Evolutionary conservation across 1,140 invertebrate genomes (phyloP).

Genomic region (Sycophila sp.): DNA sequence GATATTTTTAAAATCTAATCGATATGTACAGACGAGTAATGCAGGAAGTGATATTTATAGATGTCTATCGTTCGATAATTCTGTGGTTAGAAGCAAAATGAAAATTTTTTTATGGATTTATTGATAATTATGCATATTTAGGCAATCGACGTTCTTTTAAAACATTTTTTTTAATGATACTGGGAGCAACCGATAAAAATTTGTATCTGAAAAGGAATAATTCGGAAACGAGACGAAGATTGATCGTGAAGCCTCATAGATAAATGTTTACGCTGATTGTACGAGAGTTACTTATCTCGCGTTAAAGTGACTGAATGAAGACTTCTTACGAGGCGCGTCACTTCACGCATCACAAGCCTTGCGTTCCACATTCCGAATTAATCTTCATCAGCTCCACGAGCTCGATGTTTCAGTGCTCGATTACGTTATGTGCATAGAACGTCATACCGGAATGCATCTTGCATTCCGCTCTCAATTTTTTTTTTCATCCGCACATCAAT

Average conservation of each 20-base stretch:
- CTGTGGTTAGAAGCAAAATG: too few species aligned
- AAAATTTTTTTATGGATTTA: too few species aligned
- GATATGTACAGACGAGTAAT: too few species aligned
- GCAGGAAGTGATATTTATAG: too few species aligned
- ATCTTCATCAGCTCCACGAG: constrained; percentile 28
- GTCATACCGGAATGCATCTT: neutral
- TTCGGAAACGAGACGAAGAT: neutral
- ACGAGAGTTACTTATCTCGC: constrained; percentile 18
- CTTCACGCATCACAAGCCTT: constrained; percentile 20
- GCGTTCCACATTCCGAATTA: constrained; percentile 35
- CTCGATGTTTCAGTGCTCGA: neutral
- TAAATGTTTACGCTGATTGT: neutral
- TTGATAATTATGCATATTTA: too few species aligned
- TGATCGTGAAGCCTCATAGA: neutral
- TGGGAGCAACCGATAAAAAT: too few species aligned
- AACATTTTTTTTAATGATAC: too few species aligned
- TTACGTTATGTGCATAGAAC: neutral
- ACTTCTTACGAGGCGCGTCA: constrained; percentile 24
- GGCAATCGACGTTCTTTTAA: too few species aligned
- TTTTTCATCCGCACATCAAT: too few species aligned
- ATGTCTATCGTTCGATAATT: too few species aligned
- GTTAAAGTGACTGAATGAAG: constrained; percentile 20
- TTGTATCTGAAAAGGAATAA: neutral
- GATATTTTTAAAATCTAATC: too few species aligned
- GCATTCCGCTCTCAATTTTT: too few species aligned